Percentiles rank a stretch among this genome's conserved stretches.
Evolutionary conservation across 1,140 invertebrate genomes (phyloP).

Genomic region (Drosophila ercepeae): DNA sequence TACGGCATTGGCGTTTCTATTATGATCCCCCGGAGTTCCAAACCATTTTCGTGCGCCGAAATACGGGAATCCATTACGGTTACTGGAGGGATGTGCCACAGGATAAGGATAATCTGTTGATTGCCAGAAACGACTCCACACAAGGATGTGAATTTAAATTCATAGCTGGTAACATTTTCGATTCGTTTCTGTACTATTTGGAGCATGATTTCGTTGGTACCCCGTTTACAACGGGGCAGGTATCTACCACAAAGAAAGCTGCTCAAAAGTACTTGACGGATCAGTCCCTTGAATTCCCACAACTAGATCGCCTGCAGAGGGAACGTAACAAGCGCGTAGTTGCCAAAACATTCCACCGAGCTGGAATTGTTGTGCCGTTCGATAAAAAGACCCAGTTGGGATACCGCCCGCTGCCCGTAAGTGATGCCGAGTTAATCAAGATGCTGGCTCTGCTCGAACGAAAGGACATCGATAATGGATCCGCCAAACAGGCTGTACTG

Average conservation of each 20-base stretch:
- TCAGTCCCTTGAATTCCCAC: slow-evolving; percentile 84
- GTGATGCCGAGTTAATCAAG: slow-evolving; percentile 90
- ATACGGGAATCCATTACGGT: slow-evolving; percentile 91
- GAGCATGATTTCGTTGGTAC: slow-evolving; percentile 87
- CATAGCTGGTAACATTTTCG: slow-evolving; percentile 93
- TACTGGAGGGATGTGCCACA: slow-evolving; percentile 94
- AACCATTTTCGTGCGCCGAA: slow-evolving; percentile 88
- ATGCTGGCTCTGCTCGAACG: slow-evolving; percentile 88
- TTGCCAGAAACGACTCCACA: slow-evolving; percentile 89
- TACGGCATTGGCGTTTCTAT: slow-evolving; percentile 95
- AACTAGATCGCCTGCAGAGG: slow-evolving; percentile 82
- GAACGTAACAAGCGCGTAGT: slow-evolving; percentile 88
- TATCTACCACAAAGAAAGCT: slow-evolving; percentile 86
- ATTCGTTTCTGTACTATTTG: slow-evolving; percentile 88
- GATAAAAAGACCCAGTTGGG: slow-evolving; percentile 92
- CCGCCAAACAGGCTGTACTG: slow-evolving; percentile 85
- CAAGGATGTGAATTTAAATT: slow-evolving; percentile 88
- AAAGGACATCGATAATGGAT: slow-evolving; percentile 86
- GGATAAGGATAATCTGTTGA: slow-evolving; percentile 88
- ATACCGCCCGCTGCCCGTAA: slow-evolving; percentile 90
- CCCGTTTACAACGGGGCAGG: slow-evolving; percentile 87
- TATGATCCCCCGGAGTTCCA: slow-evolving; percentile 98
- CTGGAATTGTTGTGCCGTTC: slow-evolving; percentile 95
- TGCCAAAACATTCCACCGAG: slow-evolving; percentile 91
- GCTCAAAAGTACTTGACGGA: slow-evolving; percentile 88